Percentiles rank a stretch among this genome's conserved stretches.
These are phyloP conservation scores for Pseudoatta argentina DNA, from an alignment of 1,140 invertebrate species.

Conservation along the genomic window DNA sequence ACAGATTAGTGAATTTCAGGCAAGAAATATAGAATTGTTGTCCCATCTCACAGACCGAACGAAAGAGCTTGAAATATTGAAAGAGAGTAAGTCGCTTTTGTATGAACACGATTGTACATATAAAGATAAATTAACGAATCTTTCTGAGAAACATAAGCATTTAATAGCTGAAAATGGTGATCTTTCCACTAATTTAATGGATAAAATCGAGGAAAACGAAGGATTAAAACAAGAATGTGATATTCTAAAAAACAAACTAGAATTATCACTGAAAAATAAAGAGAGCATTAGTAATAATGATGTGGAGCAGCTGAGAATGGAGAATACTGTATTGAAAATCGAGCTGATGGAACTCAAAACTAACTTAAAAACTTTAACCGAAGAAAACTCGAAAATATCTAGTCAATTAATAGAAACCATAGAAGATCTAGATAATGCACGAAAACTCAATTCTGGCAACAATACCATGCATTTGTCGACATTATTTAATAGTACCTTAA, in stretches of 20 bases:
- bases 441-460: constrained; percentile 34
- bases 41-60: constrained; percentile 70
- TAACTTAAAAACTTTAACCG: constrained; percentile 40
- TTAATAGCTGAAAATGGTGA: constrained; percentile 47
- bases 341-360: constrained; percentile 63
- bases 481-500: constrained; percentile 46
- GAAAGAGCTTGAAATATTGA: constrained; percentile 60
- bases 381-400: constrained; percentile 64
- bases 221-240: constrained; percentile 40
- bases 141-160: constrained; percentile 53
- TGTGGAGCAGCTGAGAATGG: constrained; percentile 36
- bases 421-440: constrained; percentile 57
- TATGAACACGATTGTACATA: constrained; percentile 64
- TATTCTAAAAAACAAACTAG: constrained; percentile 42
- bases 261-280: constrained; percentile 22
- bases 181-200: constrained; percentile 63
- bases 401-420: constrained; percentile 55
- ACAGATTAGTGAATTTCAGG: constrained; percentile 72
- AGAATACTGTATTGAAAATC: constrained; percentile 55
- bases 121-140: constrained; percentile 39
- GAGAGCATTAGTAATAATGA: constrained; percentile 12
- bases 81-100: constrained; percentile 72
- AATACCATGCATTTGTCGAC: constrained; percentile 17
- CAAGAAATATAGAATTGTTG: constrained; percentile 79
- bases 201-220: constrained; percentile 63